Percentiles rank a stretch among this genome's conserved stretches.
These are phyloP conservation scores for Pseudanteris insignis DNA, from an alignment of 2,888 invertebrate genomes.

Conservation along the genomic window DNA sequence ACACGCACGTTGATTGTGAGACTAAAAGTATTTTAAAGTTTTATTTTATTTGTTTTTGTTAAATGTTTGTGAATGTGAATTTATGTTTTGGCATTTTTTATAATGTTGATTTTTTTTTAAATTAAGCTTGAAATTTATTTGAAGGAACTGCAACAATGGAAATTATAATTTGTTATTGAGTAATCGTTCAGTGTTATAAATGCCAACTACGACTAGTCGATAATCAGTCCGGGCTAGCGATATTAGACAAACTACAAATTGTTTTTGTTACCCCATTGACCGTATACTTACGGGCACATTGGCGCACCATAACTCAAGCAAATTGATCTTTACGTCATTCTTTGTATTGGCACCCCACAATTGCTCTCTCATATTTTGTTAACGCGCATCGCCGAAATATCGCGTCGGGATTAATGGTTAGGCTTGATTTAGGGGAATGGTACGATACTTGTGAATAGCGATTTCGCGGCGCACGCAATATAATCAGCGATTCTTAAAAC, in stretches of 20 bases:
- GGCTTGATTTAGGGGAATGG: constrained; percentile 43
- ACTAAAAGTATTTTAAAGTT: too few relatives aligned
- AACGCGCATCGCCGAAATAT: constrained; percentile 31
- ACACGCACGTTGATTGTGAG: too few relatives aligned
- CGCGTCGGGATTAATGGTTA: constrained; percentile 35
- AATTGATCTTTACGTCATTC: constrained; percentile 31
- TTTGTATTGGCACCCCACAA: constrained; percentile 38
- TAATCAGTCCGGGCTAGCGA: too few relatives aligned
- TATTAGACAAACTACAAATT: constrained; percentile 31
- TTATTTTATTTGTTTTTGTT: too few relatives aligned
- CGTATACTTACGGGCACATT: constrained; percentile 31
- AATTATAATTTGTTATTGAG: too few relatives aligned
- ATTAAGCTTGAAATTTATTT: too few relatives aligned
- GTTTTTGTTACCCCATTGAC: constrained; percentile 25
- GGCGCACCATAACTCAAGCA: constrained; percentile 29
- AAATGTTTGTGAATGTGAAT: too few relatives aligned
- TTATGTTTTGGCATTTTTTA: too few relatives aligned
- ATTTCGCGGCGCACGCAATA: constrained; percentile 46
- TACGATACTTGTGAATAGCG: constrained; percentile 39
- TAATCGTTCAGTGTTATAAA: too few relatives aligned
- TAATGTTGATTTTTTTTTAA: too few relatives aligned
- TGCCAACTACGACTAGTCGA: too few relatives aligned
- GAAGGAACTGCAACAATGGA: too few relatives aligned
- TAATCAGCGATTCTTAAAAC: constrained; percentile 45
- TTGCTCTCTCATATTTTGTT: constrained; percentile 40